These are phyloP conservation scores for Cotesia chilonis DNA, from an alignment of 1,140 invertebrate species.

Conservation along the genomic window DNA sequence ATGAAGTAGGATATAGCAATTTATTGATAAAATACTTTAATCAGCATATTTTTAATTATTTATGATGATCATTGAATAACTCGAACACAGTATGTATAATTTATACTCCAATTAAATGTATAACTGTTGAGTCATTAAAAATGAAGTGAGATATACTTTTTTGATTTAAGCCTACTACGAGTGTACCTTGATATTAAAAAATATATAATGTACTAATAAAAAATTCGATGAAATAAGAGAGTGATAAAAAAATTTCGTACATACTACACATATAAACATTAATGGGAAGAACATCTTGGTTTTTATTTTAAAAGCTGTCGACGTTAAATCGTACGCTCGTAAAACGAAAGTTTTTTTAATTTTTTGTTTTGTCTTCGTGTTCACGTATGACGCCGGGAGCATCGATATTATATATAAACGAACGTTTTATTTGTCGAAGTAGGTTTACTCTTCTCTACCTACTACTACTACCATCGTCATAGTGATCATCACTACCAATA, in stretches of 20 bases:
- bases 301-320: conserved; percentile 20
- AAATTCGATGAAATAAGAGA: conserved; percentile 22
- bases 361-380: not conserved
- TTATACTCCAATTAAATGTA: too few species aligned
- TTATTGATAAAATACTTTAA: too few species aligned
- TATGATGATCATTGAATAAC: too few species aligned
- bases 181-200: not conserved
- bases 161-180: not conserved
- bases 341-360: conserved; percentile 3
- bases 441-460: too few species aligned
- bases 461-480: not conserved
- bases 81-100: too few species aligned
- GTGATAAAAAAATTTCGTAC: conserved; percentile 18
- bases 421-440: not conserved
- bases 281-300: conserved; percentile 10
- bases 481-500: too few species aligned
- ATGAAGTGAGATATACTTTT: not conserved
- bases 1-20: too few species aligned
- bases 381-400: conserved; percentile 17
- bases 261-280: not conserved
- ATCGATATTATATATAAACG: conserved; percentile 3
- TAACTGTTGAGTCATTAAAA: too few species aligned
- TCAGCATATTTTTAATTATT: too few species aligned
- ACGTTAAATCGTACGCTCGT: conserved; percentile 20
- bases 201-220: not conserved